These are phyloP conservation scores for Saccostrea cuccullata DNA, from an alignment of 1,140 invertebrate genomes.

Conservation along the genomic window DNA sequence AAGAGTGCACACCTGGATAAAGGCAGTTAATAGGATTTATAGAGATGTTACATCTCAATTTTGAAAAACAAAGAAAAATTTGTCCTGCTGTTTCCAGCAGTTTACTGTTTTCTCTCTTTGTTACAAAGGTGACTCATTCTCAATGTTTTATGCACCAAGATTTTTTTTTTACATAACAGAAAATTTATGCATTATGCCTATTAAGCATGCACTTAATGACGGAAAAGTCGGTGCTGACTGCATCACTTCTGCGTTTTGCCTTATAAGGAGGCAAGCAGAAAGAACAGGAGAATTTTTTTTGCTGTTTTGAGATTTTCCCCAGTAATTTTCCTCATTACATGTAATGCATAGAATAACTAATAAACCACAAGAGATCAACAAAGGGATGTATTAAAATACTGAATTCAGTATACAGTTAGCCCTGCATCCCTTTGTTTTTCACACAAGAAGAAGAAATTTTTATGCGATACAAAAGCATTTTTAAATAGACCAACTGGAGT, in stretches of 20 bases:
- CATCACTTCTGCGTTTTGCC: neutral
- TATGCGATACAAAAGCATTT: too few relatives aligned
- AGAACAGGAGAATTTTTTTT: neutral
- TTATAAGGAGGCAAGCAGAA: neutral
- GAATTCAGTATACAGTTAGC: too few relatives aligned
- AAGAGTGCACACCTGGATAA: too few relatives aligned
- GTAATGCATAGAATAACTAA: too few relatives aligned
- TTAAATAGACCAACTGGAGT: too few relatives aligned
- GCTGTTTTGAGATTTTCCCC: slow-evolving; percentile 3
- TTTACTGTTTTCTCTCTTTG: neutral
- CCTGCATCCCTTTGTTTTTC: too few relatives aligned
- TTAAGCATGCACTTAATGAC: neutral
- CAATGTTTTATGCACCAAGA: neutral
- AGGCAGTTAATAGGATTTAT: neutral
- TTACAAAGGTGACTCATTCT: neutral
- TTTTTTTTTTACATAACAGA: neutral
- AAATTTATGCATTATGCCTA: neutral
- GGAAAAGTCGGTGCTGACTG: neutral
- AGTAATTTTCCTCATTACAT: too few relatives aligned
- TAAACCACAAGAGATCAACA: too few relatives aligned
- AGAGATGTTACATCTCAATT: neutral
- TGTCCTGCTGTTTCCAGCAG: neutral
- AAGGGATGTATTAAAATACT: too few relatives aligned
- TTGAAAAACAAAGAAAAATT: neutral
- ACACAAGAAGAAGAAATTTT: too few relatives aligned